Evolutionary conservation across 1,140 invertebrate genomes (phyloP), one percentile per base, ranked within the genome.

Genomic region (Ectropis grisescens): DNA sequence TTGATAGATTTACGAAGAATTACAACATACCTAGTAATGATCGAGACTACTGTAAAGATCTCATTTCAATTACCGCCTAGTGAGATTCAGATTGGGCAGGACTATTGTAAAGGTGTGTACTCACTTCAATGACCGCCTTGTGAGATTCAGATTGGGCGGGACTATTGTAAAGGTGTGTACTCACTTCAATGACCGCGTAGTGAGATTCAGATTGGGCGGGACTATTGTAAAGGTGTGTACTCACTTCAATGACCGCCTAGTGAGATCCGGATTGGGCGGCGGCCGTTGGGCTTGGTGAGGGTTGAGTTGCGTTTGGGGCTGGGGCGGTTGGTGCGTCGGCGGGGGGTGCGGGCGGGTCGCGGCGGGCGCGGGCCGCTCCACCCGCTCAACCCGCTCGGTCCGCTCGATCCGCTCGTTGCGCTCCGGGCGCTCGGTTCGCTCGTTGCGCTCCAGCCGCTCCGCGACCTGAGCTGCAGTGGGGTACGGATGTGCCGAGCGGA

Each of bases 131-230:
- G n/a, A n/a, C n/a, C n/a, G n/a, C n/a, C n/a, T n/a, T n/a, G n/a
- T n/a, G n/a, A n/a, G n/a, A n/a, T n/a, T n/a, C n/a, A n/a, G n/a
- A n/a, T n/a, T n/a, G n/a, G n/a, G n/a, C n/a, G n/a, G n/a, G n/a
- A n/a, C n/a, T n/a, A n/a, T n/a, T n/a, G n/a, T n/a, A n/a, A n/a
- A n/a, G n/a, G n/a, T n/a, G n/a, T n/a, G n/a, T n/a, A n/a, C 84
- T 71, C 58, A 91, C 90, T 88, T 91, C 37, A 91, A 85, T 33
- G 91, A 88, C 59, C 89, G 85, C 54, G 85, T 87, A 58, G 86
- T 84, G 29, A 92, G 84, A 37, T 92, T 90, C 12, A 88, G 85
- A 48, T 83, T n/a, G n/a, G n/a, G n/a, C n/a, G n/a, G n/a, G n/a
- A n/a, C n/a, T n/a, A n/a, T n/a, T n/a, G n/a, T n/a, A n/a, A n/a